phyloP scores from a whole-genome alignment of 2,888 invertebrate species.

The Drosophila subsilvestris region DNA sequence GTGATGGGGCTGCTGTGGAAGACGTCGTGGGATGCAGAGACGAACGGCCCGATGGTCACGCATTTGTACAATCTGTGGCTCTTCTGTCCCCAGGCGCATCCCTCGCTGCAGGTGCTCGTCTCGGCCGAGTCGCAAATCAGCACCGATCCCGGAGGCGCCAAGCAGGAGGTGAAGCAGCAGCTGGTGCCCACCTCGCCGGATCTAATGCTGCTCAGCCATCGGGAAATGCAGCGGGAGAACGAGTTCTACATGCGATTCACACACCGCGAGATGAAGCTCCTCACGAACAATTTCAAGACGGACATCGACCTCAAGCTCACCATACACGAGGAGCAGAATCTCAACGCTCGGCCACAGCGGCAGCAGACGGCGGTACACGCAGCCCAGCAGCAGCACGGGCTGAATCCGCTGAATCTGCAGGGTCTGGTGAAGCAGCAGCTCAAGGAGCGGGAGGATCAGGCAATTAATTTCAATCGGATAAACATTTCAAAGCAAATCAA shows the following conservation, averaged over 20 bases:
- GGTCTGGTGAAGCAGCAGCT: too few relatives aligned
- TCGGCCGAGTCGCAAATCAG: neutral
- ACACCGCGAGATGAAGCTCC: conserved; percentile 25
- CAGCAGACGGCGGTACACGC: too few relatives aligned
- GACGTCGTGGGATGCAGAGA: conserved; percentile 23
- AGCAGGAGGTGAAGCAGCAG: neutral
- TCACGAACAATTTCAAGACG: conserved; percentile 5
- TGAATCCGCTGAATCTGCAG: neutral
- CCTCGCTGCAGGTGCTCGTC: neutral
- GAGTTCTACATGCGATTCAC: conserved; percentile 24
- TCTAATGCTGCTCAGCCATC: neutral
- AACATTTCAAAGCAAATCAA: too few relatives aligned
- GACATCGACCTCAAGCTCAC: conserved; percentile 13
- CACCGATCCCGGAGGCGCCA: neutral
- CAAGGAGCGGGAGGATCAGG: too few relatives aligned
- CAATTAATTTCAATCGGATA: too few relatives aligned
- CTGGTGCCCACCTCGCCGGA: conserved; percentile 12
- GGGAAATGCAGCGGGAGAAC: conserved; percentile 9
- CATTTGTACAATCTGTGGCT: conserved; percentile 28
- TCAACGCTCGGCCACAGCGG: neutral
- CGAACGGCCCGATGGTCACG: conserved; percentile 4
- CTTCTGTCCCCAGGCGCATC: conserved; percentile 23
- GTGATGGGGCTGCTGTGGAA: conserved; percentile 23
- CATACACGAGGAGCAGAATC: neutral
- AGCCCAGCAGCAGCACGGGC: too few relatives aligned